Evolutionary conservation across 2,797 vertebrate genomes (phyloP).

Genomic region (Bovichtus diacanthus): DNA sequence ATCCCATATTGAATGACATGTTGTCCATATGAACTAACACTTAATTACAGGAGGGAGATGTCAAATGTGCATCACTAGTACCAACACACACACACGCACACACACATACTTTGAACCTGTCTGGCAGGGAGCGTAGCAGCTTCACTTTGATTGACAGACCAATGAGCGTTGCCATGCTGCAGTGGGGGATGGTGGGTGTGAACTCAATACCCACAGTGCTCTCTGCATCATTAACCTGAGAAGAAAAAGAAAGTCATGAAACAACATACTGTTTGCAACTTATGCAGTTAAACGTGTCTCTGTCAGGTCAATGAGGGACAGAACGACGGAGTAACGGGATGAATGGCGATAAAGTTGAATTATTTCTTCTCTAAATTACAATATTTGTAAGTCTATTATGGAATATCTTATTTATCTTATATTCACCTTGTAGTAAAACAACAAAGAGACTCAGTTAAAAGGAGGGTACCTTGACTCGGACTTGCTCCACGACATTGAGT

Average conservation of each 20-base stretch:
- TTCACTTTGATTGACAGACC: constrained; percentile 96
- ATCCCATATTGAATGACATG: neutral
- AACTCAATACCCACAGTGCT: constrained; percentile 89
- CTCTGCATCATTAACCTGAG: constrained; percentile 88
- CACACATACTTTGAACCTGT: constrained; percentile 87
- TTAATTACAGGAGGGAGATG: too few relatives aligned
- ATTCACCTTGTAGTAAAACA: neutral
- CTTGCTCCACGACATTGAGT: constrained; percentile 93
- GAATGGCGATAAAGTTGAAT: neutral
- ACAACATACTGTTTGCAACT: neutral
- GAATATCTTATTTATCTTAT: neutral
- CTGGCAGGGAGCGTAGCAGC: constrained; percentile 90
- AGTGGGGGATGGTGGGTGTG: constrained; percentile 95
- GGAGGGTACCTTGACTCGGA: constrained; percentile 88
- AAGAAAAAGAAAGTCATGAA: neutral
- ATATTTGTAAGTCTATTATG: neutral
- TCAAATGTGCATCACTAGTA: neutral
- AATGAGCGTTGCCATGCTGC: constrained; percentile 96
- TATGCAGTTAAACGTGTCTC: too few relatives aligned
- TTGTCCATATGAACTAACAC: neutral
- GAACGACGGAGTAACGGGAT: neutral
- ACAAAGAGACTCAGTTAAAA: neutral
- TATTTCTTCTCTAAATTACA: neutral
- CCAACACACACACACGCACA: neutral
- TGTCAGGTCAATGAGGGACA: neutral